These are phyloP conservation scores for Lochmaea capreae DNA, from an alignment of 2,888 invertebrate genomes.

Conservation along the genomic window DNA sequence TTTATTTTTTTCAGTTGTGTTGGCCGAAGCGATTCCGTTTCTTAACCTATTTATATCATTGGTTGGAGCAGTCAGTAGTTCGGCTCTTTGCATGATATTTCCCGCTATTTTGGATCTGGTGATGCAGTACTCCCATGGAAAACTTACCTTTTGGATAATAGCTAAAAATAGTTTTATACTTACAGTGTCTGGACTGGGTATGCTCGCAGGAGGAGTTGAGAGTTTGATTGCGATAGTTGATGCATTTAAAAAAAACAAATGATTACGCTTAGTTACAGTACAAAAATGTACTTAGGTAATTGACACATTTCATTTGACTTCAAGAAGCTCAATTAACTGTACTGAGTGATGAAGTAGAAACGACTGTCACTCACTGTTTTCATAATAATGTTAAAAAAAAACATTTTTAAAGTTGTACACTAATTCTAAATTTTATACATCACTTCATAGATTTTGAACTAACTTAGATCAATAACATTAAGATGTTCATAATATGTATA, in stretches of 20 bases:
- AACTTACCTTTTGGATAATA: constrained; percentile 66
- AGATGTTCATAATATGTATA: neutral
- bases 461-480: neutral
- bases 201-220: constrained; percentile 80
- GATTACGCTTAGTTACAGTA: neutral
- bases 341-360: no score
- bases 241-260: constrained; percentile 1
- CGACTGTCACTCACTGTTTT: no score
- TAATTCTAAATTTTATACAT: no score
- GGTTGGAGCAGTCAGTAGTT: constrained; percentile 91
- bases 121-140: constrained; percentile 72
- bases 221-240: constrained; percentile 73
- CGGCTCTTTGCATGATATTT: constrained; percentile 87
- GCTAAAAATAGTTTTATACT: constrained; percentile 75
- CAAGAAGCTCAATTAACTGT: neutral
- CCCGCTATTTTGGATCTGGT: constrained; percentile 90
- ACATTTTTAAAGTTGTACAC: no score
- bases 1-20: constrained; percentile 73
- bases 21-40: constrained; percentile 89
- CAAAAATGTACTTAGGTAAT: neutral
- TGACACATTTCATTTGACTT: neutral
- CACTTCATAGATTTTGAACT: neutral
- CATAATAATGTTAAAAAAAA: no score
- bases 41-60: constrained; percentile 89
- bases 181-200: constrained; percentile 76